These are phyloP conservation scores for Deroplatys truncata DNA, from an alignment of 2,888 invertebrate genomes.

Conservation along the genomic window DNA sequence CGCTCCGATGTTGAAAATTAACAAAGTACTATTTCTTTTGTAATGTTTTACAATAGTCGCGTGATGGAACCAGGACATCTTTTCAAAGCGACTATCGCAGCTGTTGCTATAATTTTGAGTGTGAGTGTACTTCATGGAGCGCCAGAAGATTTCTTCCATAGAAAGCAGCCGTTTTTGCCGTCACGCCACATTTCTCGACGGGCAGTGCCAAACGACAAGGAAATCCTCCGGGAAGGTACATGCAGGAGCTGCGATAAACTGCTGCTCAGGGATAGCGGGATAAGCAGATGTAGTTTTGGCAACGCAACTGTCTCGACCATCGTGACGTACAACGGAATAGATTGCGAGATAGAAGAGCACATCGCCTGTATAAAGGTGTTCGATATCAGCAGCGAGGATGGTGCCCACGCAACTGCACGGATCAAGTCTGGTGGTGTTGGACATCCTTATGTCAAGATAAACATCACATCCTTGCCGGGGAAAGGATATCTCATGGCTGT, in stretches of 20 bases:
- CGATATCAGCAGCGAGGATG: background rate
- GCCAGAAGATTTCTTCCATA: background rate
- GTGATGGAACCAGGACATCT: background rate
- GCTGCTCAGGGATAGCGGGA: background rate
- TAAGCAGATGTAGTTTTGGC: background rate
- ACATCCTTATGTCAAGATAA: background rate
- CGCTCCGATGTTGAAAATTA: background rate
- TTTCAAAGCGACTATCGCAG: background rate
- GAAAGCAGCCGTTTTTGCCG: background rate
- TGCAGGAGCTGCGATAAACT: background rate
- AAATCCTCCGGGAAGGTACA: background rate
- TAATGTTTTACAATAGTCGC: background rate
- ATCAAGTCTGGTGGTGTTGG: background rate
- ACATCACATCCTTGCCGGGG: background rate
- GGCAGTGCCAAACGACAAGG: background rate
- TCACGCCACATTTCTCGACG: background rate
- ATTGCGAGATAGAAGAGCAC: background rate
- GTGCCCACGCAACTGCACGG: background rate
- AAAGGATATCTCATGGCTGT: background rate
- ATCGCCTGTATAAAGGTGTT: background rate
- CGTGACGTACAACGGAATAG: background rate
- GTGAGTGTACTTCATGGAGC: background rate
- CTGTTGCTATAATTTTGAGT: background rate
- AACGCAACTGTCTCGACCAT: background rate
- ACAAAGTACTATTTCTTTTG: background rate